These are phyloP conservation scores for Pseudomyrmex gracilis DNA, from an alignment of 1,140 invertebrate species.

Conservation along the genomic window DNA sequence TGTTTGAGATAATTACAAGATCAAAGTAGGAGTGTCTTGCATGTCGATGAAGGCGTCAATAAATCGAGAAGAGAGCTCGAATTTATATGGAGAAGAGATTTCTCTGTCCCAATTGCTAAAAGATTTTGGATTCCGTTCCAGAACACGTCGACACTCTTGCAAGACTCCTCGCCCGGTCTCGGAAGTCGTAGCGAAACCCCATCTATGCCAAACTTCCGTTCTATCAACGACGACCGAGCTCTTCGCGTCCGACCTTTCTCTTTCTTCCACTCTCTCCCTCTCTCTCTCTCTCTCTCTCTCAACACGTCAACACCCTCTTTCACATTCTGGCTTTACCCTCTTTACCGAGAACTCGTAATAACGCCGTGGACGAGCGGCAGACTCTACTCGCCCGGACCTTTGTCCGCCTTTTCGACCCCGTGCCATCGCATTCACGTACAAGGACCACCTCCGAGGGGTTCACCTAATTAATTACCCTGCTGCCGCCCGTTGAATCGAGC, in stretches of 20 bases:
- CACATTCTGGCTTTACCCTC: constrained; percentile 33
- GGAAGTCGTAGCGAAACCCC: constrained; percentile 40
- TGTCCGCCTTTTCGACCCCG: constrained; percentile 67
- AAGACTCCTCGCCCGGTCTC: constrained; percentile 7
- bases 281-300: not conserved
- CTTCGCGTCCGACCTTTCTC: not conserved
- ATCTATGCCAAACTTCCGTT: not conserved
- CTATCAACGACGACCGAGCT: not conserved
- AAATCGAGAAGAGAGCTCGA: constrained; percentile 18
- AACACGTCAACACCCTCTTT: not conserved
- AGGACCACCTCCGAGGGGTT: constrained; percentile 42
- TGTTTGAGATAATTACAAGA: not conserved
- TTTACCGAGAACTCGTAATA: constrained; percentile 60
- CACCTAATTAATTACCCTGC: constrained; percentile 75
- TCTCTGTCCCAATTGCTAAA: constrained; percentile 47
- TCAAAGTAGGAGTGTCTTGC: not conserved
- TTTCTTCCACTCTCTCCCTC: not conserved
- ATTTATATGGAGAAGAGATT: constrained; percentile 40
- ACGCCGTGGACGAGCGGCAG: constrained; percentile 35
- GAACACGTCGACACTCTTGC: constrained; percentile 45
- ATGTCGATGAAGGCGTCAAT: constrained; percentile 1
- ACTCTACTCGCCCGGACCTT: constrained; percentile 56
- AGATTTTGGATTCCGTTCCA: constrained; percentile 57
- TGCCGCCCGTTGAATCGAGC: constrained; percentile 63
- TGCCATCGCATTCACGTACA: constrained; percentile 65